Conservation (phyloP, 1,140 invertebrate species). For the Cheumatopsyche charites region DNA sequence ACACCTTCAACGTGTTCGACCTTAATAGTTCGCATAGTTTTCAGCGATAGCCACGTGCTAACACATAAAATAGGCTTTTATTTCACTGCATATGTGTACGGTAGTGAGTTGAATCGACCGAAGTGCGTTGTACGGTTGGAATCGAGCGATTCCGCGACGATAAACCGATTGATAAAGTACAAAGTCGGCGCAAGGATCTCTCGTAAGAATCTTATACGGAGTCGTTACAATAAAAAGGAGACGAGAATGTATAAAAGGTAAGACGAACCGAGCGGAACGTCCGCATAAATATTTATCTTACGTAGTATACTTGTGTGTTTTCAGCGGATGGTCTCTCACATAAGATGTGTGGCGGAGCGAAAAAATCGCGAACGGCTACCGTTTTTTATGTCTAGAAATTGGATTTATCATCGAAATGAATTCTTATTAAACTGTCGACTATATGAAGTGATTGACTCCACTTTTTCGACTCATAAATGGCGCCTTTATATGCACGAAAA, state of each 20-base stretch:
- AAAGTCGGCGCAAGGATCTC: conserved; percentile 1
- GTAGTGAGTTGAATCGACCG: no score
- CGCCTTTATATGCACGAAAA: no score
- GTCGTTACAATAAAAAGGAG: conserved; percentile 19
- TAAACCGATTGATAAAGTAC: conserved; percentile 16
- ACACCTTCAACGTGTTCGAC: not conserved
- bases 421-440: no score
- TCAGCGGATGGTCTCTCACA: no score
- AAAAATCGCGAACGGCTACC: no score
- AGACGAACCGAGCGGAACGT: conserved; percentile 23
- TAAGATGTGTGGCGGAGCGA: no score
- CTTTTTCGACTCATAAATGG: no score
- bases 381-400: no score
- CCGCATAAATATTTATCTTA: conserved; percentile 33
- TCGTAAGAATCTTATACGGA: conserved; percentile 25
- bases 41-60: not conserved
- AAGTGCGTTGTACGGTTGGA: no score
- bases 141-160: not conserved
- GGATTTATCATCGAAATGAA: no score
- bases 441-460: no score
- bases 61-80: not conserved
- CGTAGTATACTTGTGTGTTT: not conserved
- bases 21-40: conserved; percentile 20
- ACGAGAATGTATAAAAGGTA: conserved; percentile 15
- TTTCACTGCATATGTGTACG: not conserved